Base-by-base conservation (phyloP, 2,113 vertebrate genomes). In the Nycticryphes semicollaris region DNA sequence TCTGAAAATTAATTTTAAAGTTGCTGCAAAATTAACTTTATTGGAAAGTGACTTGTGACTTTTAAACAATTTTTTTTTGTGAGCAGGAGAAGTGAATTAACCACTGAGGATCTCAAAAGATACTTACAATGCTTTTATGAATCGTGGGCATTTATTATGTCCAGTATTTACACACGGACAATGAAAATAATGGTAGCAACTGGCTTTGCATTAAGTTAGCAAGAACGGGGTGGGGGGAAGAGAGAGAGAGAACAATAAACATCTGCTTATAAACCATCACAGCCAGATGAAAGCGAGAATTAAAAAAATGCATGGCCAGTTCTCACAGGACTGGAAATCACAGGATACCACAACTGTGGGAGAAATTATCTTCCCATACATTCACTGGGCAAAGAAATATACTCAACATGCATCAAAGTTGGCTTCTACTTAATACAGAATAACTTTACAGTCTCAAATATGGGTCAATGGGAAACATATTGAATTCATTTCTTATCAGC, bases 401-500 rank as follows among this genome's bases (percentile, higher is more conserved):
- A 87, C 13, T 39, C 43, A 93, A 88, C 43, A 43, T 39, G 83
- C 47, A 95, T 54, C 87, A 93, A 63, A 93, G 82, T 54, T 93
- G 60, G 47, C 47, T 85, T 88, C 72, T 74, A 88, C 76, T 91
- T 77, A 87, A 83, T 24, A 80, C 1, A 48, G 48, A 79, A 19
- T 47, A 83, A 90, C 37, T 93, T 80, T 20, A 63, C 16, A 30
- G 24, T 83, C 28, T 83, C 28, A 93, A 91, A 90, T 73, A 87
- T 35, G 45, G 25, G n/a, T 72, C 62, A 93, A 7, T 35, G 35
- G 43, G 25, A 77, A 86, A 85, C 93, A 93, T 81, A 87, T 16
- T 96, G 94, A 86, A 94, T 86, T 96, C 63, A 93, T 93, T 90
- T 94, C 43, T 92, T 96, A 93, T 85, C 82, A 93, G 45, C 41